A percentile compares a stretch with the other conserved stretches of the same genome.
Conservation (phyloP, 2,888 invertebrate species). For the Phengaris arion region DNA sequence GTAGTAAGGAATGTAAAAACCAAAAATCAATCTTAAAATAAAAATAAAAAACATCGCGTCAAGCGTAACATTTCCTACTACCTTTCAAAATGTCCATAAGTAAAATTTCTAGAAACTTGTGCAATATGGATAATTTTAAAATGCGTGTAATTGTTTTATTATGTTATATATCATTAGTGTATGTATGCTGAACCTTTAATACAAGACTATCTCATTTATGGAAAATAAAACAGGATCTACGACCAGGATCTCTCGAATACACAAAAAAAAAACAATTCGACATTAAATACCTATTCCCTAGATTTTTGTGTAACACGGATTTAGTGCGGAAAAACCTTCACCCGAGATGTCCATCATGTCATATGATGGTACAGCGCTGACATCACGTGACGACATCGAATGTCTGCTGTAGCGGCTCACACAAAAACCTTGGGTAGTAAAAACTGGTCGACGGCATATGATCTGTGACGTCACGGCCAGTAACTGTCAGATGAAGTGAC, state of each 20-base stretch:
- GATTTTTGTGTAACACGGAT: constrained; percentile 4
- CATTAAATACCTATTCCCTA: not conserved
- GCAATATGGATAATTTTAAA: too few species aligned
- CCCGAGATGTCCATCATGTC: constrained; percentile 8
- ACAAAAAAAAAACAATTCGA: not conserved
- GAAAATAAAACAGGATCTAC: not conserved
- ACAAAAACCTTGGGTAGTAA: not conserved
- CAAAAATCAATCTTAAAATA: too few species aligned
- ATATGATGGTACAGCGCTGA: not conserved
- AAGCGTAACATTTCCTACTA: too few species aligned
- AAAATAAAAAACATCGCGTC: too few species aligned
- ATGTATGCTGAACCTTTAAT: not conserved
- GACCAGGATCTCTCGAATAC: not conserved
- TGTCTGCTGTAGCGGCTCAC: not conserved
- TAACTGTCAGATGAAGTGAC: not conserved
- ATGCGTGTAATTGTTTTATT: too few species aligned
- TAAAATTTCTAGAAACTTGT: too few species aligned
- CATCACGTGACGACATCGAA: not conserved
- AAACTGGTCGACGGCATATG: not conserved
- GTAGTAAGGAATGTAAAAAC: too few species aligned
- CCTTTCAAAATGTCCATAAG: too few species aligned
- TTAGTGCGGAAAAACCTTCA: constrained; percentile 13
- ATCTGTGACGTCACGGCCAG: not conserved
- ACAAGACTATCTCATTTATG: not conserved
- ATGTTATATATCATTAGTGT: too few species aligned